phyloP scores from a whole-genome alignment of 2,888 invertebrate species.

The Temnothorax ravouxi region DNA sequence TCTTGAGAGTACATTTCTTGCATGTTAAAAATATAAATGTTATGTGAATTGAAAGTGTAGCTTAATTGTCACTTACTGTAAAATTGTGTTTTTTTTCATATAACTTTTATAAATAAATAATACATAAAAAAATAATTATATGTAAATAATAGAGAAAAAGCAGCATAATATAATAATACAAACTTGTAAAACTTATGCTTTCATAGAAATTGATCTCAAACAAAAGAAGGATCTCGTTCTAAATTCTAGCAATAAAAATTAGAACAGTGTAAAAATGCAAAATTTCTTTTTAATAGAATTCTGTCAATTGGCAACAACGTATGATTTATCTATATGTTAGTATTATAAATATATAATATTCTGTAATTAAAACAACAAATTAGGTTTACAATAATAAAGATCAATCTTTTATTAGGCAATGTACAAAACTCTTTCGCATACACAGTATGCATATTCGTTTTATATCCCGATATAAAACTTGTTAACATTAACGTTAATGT shows the following conservation, averaged over 20 bases:
- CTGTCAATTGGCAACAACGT: background rate
- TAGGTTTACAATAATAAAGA: constrained; percentile 50
- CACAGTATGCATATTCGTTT: constrained; percentile 80
- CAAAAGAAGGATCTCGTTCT: background rate
- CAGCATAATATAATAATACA: background rate
- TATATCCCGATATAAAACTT: constrained; percentile 68
- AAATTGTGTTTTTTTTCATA: background rate
- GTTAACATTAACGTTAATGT: constrained; percentile 56
- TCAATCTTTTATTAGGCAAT: constrained; percentile 72
- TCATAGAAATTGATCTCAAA: background rate
- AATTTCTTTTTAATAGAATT: background rate
- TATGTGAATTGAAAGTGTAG: background rate
- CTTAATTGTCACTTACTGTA: background rate
- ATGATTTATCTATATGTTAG: background rate
- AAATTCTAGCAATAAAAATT: background rate
- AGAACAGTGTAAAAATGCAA: background rate
- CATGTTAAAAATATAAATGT: background rate
- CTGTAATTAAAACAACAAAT: constrained; percentile 25
- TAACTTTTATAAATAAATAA: background rate
- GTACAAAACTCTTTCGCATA: constrained; percentile 81
- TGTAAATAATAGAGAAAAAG: background rate
- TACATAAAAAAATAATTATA: background rate
- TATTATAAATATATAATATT: background rate
- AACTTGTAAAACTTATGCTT: background rate
- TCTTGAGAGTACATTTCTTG: background rate